phyloP scores from a whole-genome alignment of 2,113 vertebrate species.

The Abramis brama region DNA sequence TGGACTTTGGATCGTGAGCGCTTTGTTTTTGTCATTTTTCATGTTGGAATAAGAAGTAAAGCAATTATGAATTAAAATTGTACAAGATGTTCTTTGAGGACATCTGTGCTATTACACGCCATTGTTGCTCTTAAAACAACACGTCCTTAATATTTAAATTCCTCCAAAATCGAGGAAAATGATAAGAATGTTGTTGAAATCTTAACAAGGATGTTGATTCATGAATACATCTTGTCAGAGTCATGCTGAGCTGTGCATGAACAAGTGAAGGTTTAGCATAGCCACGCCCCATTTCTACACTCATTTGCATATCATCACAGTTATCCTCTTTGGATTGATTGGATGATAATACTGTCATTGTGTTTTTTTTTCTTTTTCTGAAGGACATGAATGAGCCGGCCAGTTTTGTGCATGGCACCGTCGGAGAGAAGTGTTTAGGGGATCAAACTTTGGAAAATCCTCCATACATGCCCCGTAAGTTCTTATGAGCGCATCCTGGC shows the following conservation, averaged over 20 bases:
- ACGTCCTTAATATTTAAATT: neutral
- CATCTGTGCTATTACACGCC: neutral
- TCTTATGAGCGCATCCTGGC: neutral
- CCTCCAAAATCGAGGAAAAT: neutral
- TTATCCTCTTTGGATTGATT: neutral
- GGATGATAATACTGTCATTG: neutral
- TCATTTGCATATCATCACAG: neutral
- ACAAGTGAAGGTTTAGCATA: neutral
- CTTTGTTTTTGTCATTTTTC: neutral
- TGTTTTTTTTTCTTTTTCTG: constrained; percentile 26
- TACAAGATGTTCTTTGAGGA: neutral
- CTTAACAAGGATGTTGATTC: neutral
- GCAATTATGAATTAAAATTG: neutral
- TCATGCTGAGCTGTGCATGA: neutral
- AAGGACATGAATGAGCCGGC: constrained; percentile 97
- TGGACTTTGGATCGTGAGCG: constrained; percentile 94
- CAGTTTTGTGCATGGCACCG: constrained; percentile 85
- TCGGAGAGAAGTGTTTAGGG: constrained; percentile 72
- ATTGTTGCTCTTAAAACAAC: neutral
- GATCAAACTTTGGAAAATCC: constrained; percentile 71
- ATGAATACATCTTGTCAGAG: neutral
- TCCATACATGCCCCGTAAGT: constrained; percentile 90
- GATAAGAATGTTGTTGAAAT: neutral
- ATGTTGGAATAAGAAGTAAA: neutral
- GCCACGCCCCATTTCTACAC: neutral